Base-by-base conservation (phyloP, 1,140 invertebrate genomes). In the Rhopalosiphum padi region DNA sequence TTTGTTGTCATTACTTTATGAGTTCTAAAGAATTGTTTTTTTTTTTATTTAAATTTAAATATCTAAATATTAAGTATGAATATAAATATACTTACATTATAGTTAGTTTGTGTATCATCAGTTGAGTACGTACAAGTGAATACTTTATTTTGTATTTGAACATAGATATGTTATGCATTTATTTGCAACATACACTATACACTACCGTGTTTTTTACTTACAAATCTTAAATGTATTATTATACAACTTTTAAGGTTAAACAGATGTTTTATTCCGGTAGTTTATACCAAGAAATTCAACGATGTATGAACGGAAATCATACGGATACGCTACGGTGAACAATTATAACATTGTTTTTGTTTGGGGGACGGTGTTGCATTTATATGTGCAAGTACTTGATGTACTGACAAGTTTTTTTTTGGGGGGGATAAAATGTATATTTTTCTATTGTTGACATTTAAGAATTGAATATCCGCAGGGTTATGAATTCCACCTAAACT, bases 261-360 rank as follows among this genome's bases (percentile, higher is more conserved):
- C 86, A 88, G 86, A 35, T 88, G 87, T 89, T 89, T 46, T 35
- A 35, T 88, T 88, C 35, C 46, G 8, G 48, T 89, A 89, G 87
- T 53, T 53, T 22, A 89, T 89, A 89, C 51, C 87, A 35, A 37
- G 48, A 53, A 35, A 53, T 35, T 89, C 87, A 89, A 53, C 87
- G 48, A 53, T 53, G 87, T 89, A 89, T 89, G 22, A 89, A 89
- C 87, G 87, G 87, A 89, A 53, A 53, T 89, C 48, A 25, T 89
- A 89, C n/a, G 48, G 87, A 53, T 37, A 89, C 87, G 87, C 48
- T 37, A 89, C 48, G 2, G n/a, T 89, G 48, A 21, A 89, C 87
- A 53, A n/a, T 51, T 51, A 48, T 88, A 89, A 48, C 86, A 87
- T 51, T 51, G 18, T 87, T 87, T 48, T 48, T 15, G 37, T n/a